These are phyloP conservation scores for Lordiphosa stackelbergi DNA, from an alignment of 1,140 invertebrate species.

Conservation along the genomic window DNA sequence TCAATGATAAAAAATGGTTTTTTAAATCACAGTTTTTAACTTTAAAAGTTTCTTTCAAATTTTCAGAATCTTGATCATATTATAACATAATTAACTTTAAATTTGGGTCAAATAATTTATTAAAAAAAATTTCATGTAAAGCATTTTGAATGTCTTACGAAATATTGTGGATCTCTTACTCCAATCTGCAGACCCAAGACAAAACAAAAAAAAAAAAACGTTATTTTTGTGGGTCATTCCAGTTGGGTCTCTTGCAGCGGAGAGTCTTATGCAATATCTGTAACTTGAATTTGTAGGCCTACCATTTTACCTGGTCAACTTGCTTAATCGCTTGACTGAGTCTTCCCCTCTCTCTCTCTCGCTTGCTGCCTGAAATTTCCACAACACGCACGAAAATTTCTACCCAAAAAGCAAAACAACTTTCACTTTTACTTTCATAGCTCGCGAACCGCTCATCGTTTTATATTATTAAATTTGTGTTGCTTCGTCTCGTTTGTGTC, in stretches of 20 bases:
- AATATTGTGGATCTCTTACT: slow-evolving; percentile 4
- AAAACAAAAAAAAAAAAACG: slow-evolving; percentile 6
- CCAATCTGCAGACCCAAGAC: not conserved
- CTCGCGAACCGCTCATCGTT: slow-evolving; percentile 17
- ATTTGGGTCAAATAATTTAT: slow-evolving; percentile 1
- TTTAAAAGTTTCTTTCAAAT: not conserved
- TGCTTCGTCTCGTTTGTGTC: slow-evolving; percentile 8
- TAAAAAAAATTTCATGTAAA: not conserved
- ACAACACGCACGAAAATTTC: slow-evolving; percentile 57
- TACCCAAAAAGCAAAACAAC: slow-evolving; percentile 42
- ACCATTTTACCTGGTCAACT: slow-evolving; percentile 28
- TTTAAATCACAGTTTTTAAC: too few relatives aligned
- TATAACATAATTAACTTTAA: not conserved
- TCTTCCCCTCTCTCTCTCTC: not conserved
- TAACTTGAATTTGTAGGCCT: slow-evolving; percentile 35
- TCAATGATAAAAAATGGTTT: too few relatives aligned
- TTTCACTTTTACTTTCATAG: slow-evolving; percentile 72
- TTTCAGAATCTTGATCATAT: not conserved
- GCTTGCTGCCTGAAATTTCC: slow-evolving; percentile 21
- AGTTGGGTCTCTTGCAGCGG: slow-evolving; percentile 1
- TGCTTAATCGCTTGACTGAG: slow-evolving; percentile 17
- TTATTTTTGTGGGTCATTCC: slow-evolving; percentile 24
- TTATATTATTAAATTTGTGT: slow-evolving; percentile 53
- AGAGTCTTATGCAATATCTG: slow-evolving; percentile 28
- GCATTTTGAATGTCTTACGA: not conserved